Base-by-base conservation (phyloP, 2,888 invertebrate genomes). In the Epinotia nisella region DNA sequence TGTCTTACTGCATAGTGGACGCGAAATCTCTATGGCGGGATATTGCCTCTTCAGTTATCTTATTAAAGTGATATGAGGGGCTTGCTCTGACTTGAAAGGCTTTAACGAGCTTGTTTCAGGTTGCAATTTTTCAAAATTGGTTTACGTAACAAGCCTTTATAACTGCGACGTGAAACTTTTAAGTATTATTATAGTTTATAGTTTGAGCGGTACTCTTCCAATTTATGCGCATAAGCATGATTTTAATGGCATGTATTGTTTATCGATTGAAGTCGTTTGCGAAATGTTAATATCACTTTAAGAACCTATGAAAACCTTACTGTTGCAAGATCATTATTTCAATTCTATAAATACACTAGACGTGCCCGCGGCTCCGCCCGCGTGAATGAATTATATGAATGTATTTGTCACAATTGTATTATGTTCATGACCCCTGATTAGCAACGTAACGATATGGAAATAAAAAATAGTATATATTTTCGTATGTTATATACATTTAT, bases 1-100 rank as follows among this genome's bases (percentile, higher is more conserved):
- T 75, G 65, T 74, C 72, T 68, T 68, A 60, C 64, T 75, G 74
- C 74, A 69, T 76, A 76, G 77, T 80, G 80, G 82, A 79, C 79
- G 77, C 70, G 76, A 78, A 79, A 82, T 80, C 84, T 85, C 85
- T 81, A 82, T 82, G 78, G 76, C 78, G 75, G 77, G 78, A 81
- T 84, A 81, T 84, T 84, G 80, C 83, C 81, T 79, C 80, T 78
- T 73, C 78, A 77, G 76, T 74, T 77, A 78, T 77, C 68, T 78
- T 78, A 78, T 80, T 80, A 76, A 81, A 74, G 76, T 77, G 75
- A 76, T 77, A 77, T 77, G 75, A 74, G 76, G 75, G 69, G 73
- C 68, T 73, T 58, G 72, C 68, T 68, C 68, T 59, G 69, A 64
- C 64, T 62, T 68, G 49, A 73, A 73, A 68, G 73, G 73, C 69